Evolutionary conservation across 2,797 vertebrate species (phyloP), one percentile per base, ranked within the genome.

Genomic region (Pseudotriccus pelzelni): DNA sequence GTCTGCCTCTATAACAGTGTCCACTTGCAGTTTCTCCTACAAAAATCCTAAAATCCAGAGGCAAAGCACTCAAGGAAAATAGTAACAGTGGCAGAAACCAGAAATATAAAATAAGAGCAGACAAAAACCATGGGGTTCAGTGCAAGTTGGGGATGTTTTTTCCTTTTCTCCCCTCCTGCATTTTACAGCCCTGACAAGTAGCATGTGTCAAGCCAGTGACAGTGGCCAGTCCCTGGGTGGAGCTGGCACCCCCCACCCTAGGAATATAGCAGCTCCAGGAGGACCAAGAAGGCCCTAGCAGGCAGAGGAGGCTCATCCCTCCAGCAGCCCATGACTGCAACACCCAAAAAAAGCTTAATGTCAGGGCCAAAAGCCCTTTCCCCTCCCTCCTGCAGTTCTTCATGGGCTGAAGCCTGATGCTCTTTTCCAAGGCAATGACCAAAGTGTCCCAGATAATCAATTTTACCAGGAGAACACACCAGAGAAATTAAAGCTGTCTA

Each of bases 161-260:
- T 12, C n/a, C 53, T 30, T 47, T 37, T 39, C 16, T 24, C 24
- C 44, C 53, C 37, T 72, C 23, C 68, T 43, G 41, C 46, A 34
- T 44, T 66, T 72, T 74, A 75, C 27, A 77, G 36, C 49, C n/a
- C 49, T 60, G 55, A 64, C 8, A 60, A 77, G 22, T 3, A 2
- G 7, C 41, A 21, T 24, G 25, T 46, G 21, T 37, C 2, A 2
- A 68, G 28, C 7, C 28, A 66, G 46, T 68, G 66, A 37, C 34
- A 68, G 22, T 8, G 14, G 27, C 14, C 27, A 50, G 59, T 24
- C 9, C 52, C 34, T 32, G 22, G 5, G 22, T 14, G 16, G 39
- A 84, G 15, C 6, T 3, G 3, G 22, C 6, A 73, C 4, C 9
- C 30, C 22, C 16, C 30, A 0, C 14, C 8, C 7, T 0, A 1